A percentile compares a stretch with the other conserved stretches of the same genome.
Conservation (phyloP, 2,888 invertebrate species). For the Mimas tiliae region DNA sequence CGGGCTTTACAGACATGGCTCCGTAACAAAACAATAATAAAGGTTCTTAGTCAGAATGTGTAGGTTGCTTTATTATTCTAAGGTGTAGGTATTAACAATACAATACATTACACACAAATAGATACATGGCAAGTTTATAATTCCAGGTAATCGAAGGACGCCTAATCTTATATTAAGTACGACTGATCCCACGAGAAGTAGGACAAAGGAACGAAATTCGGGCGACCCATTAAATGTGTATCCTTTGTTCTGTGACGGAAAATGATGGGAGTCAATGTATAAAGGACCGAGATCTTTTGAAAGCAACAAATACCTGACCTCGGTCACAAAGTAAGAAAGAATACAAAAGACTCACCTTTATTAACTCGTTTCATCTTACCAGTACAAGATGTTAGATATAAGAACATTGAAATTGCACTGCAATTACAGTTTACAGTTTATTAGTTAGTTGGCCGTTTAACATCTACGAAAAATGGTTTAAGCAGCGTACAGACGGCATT, state of each 20-base stretch:
- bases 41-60: not conserved
- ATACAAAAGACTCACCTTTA: conserved; percentile 21
- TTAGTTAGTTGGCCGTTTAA: too few relatives aligned
- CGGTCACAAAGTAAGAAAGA: conserved; percentile 29
- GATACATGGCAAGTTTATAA: not conserved
- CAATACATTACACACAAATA: not conserved
- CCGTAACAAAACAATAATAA: not conserved
- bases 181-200: conserved; percentile 25
- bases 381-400: not conserved
- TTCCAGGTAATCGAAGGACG: conserved; percentile 23
- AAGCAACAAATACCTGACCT: conserved; percentile 64
- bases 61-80: too few relatives aligned
- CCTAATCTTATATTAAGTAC: conserved; percentile 23
- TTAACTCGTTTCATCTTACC: conserved; percentile 2
- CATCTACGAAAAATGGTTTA: too few relatives aligned
- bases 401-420: conserved; percentile 1
- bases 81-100: too few relatives aligned
- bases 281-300: conserved; percentile 59
- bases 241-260: conserved; percentile 68
- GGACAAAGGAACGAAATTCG: conserved; percentile 46
- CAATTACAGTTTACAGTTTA: not conserved
- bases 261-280: conserved; percentile 61
- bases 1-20: too few relatives aligned
- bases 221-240: conserved; percentile 55
- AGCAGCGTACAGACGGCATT: too few relatives aligned